Evolutionary conservation across 1,140 invertebrate species (phyloP), one percentile per base, ranked within the genome.

Genomic region (Galendromus occidentalis): DNA sequence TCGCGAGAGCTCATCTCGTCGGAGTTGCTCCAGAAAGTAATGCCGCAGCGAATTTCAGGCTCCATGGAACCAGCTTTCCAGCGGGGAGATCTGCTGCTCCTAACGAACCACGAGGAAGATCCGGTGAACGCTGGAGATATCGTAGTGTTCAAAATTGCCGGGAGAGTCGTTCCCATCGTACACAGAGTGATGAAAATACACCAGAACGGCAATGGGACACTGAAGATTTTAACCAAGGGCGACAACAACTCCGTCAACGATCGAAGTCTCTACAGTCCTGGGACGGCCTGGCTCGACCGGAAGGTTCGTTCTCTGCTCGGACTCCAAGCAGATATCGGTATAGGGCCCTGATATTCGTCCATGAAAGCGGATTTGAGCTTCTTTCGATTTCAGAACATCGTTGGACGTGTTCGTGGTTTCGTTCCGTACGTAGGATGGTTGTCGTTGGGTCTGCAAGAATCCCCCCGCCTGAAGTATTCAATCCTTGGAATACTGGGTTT

Each of bases 11-110:
- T n/a, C n/a, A n/a, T n/a, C n/a, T n/a, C n/a, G n/a, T n/a, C n/a
- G n/a, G n/a, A n/a, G n/a, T n/a, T n/a, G n/a, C n/a, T n/a, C n/a
- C n/a, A n/a, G n/a, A n/a, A n/a, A n/a, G n/a, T n/a, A n/a, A n/a
- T n/a, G n/a, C n/a, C n/a, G n/a, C n/a, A n/a, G n/a, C n/a, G n/a
- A n/a, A n/a, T n/a, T 59, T 29, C 51, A 59, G 51, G 51, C 25
- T 96, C 91, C 77, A 99, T 99, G 96, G 96, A 99, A 75, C 96
- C 96, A 69, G 95, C 95, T 20, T 99, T 99, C 76, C 91, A 97
- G 76, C 81, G 96, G 71, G 96, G 96, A 25, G 96, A 99, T 79
- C 80, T 99, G 14, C 77, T 99, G 41, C 95, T 98, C 76, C 80
- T 99, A 64, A 98, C 94, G 22, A 98, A 99, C 78, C 88, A 95